These are phyloP conservation scores for Danaus melanippus DNA, from an alignment of 1,140 invertebrate genomes.

Conservation along the genomic window DNA sequence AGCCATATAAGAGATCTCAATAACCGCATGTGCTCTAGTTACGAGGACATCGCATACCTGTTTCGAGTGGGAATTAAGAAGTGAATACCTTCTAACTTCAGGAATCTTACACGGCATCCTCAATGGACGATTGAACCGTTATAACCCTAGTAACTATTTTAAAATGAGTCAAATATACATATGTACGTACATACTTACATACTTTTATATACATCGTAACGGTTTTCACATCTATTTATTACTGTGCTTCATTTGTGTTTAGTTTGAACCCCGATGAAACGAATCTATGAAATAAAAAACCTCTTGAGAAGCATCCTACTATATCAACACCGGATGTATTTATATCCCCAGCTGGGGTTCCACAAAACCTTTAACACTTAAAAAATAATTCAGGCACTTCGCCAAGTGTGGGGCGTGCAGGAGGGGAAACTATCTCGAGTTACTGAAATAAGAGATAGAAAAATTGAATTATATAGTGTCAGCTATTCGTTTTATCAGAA, in stretches of 20 bases:
- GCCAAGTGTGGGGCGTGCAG: conserved; percentile 8
- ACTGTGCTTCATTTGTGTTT: neutral
- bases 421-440: conserved; percentile 8
- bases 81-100: no score
- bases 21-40: conserved; percentile 6
- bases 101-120: no score
- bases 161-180: neutral
- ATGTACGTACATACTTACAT: no score
- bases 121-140: no score
- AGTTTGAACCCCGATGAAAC: conserved; percentile 6
- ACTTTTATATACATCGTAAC: no score
- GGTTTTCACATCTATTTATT: no score
- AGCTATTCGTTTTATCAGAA: neutral
- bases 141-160: neutral
- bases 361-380: conserved; percentile 42
- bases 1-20: conserved; percentile 1
- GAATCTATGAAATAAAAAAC: conserved; percentile 15
- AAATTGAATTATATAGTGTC: conserved; percentile 10
- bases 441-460: conserved; percentile 10
- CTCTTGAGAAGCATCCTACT: conserved; percentile 7
- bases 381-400: conserved; percentile 37
- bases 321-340: conserved; percentile 29
- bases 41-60: conserved; percentile 3
- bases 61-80: no score
- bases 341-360: conserved; percentile 28